Conservation (phyloP, 1,140 invertebrate genomes). For the Hetaerina americana region DNA sequence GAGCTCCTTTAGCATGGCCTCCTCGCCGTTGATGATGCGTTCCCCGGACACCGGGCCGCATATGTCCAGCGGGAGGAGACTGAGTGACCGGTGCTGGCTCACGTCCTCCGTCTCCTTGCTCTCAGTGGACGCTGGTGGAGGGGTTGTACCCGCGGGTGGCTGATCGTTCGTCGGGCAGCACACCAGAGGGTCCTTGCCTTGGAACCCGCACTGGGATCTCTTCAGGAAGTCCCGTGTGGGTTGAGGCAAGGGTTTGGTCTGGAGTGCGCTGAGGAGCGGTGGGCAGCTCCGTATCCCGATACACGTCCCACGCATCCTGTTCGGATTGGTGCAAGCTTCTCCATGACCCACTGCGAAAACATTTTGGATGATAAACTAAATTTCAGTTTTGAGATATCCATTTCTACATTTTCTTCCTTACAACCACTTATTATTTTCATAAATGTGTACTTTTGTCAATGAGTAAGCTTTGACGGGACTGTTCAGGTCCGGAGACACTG, state of each 20-base stretch:
- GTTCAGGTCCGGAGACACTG: too few relatives aligned
- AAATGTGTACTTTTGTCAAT: too few relatives aligned
- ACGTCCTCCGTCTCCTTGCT: slow-evolving; percentile 27
- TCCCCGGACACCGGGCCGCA: slow-evolving; percentile 30
- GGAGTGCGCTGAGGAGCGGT: slow-evolving; percentile 18
- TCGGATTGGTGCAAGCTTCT: slow-evolving; percentile 23
- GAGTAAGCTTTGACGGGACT: too few relatives aligned
- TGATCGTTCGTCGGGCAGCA: neutral
- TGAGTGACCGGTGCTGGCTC: slow-evolving; percentile 36
- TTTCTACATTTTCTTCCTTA: too few relatives aligned
- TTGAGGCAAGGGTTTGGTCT: slow-evolving; percentile 24
- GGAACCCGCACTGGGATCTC: slow-evolving; percentile 36
- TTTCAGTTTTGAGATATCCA: too few relatives aligned
- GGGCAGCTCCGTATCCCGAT: slow-evolving; percentile 27
- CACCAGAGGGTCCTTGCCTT: slow-evolving; percentile 34
- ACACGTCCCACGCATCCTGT: slow-evolving; percentile 25
- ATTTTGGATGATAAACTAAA: too few relatives aligned
- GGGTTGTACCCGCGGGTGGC: neutral
- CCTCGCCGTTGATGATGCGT: slow-evolving; percentile 40
- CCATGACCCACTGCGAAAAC: too few relatives aligned
- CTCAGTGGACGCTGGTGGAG: neutral
- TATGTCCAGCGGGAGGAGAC: slow-evolving; percentile 27
- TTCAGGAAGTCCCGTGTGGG: slow-evolving; percentile 24
- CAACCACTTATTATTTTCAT: too few relatives aligned
- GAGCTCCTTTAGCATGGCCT: slow-evolving; percentile 41